Evolutionary conservation across 2,113 vertebrate genomes (phyloP).

Genomic region (Tragelaphus imberbis): DNA sequence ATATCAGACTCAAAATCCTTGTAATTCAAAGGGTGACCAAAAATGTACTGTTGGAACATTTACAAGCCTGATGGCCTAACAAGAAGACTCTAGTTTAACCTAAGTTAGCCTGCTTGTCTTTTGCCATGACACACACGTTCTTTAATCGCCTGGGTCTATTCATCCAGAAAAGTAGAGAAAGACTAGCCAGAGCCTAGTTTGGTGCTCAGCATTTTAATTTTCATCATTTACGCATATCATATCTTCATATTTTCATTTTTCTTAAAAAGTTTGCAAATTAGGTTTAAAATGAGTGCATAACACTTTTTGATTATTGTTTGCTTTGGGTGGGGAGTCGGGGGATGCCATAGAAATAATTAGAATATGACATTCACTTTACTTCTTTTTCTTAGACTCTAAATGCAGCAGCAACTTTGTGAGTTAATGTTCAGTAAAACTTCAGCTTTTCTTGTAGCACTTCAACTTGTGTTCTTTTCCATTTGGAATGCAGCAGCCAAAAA

Average conservation of each 20-base stretch:
- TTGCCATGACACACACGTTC: background rate
- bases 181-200: background rate
- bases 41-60: background rate
- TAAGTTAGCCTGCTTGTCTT: background rate
- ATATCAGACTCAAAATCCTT: background rate
- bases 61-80: background rate
- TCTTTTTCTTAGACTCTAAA: slow-evolving; percentile 39
- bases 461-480: slow-evolving; percentile 48
- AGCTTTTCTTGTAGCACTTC: background rate
- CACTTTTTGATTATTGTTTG: background rate
- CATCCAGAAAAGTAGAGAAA: background rate
- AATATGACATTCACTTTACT: background rate
- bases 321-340: background rate
- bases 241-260: background rate
- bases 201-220: background rate
- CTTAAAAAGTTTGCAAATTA: background rate
- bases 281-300: background rate
- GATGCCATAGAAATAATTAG: background rate
- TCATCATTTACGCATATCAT: background rate
- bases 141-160: background rate
- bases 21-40: background rate
- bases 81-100: background rate
- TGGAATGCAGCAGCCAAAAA: slow-evolving; percentile 84
- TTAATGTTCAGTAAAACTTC: slow-evolving; percentile 1
- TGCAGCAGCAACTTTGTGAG: background rate